Evolutionary conservation across 2,113 vertebrate genomes (phyloP).

Genomic region (Forbesichthys papilliferus): DNA sequence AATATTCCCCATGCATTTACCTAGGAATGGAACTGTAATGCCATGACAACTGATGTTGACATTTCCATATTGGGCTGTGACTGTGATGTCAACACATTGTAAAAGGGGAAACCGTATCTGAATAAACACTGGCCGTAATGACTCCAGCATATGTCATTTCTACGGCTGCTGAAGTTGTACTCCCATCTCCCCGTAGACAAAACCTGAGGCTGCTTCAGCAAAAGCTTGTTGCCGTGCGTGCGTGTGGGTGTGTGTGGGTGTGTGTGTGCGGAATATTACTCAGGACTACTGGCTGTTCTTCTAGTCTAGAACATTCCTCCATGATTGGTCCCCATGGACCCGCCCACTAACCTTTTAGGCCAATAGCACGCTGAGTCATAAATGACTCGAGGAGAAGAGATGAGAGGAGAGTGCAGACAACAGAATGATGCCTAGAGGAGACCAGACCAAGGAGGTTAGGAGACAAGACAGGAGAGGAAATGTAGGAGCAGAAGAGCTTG

Average conservation of each 20-base stretch:
- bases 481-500: neutral
- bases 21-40: slow-evolving; percentile 5
- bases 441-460: neutral
- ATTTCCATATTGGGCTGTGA: slow-evolving; percentile 9
- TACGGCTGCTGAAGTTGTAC: neutral
- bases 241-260: neutral
- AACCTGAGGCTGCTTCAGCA: slow-evolving; percentile 24
- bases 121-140: neutral
- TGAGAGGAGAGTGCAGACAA: neutral
- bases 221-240: neutral
- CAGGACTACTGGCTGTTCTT: slow-evolving; percentile 39
- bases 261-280: slow-evolving; percentile 36
- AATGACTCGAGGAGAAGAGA: neutral
- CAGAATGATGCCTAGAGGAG: slow-evolving; percentile 18
- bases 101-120: slow-evolving; percentile 27
- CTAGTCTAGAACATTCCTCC: slow-evolving; percentile 43
- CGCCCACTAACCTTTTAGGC: slow-evolving; percentile 24
- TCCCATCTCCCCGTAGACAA: slow-evolving; percentile 10
- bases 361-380: slow-evolving; percentile 28
- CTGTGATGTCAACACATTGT: slow-evolving; percentile 41
- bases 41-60: slow-evolving; percentile 22
- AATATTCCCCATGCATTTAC: slow-evolving; percentile 46
- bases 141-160: neutral
- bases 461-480: slow-evolving; percentile 18
- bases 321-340: slow-evolving; percentile 46